Evolutionary conservation across 1,140 invertebrate genomes (phyloP).

Genomic region (Drosophila neocordata): DNA sequence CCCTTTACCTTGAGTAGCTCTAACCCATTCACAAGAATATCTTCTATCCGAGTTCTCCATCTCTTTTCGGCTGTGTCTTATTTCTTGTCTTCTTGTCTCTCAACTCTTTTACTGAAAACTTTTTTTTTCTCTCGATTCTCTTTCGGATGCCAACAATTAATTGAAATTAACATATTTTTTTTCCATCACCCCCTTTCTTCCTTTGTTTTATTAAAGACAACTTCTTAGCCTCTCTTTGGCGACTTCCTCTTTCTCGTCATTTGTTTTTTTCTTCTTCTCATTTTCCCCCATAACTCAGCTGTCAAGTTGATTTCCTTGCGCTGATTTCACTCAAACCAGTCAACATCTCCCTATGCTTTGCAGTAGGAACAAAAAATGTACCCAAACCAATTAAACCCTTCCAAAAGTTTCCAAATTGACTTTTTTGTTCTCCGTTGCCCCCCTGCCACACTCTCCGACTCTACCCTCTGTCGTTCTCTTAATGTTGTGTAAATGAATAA

Average conservation of each 20-base stretch:
- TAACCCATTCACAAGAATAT: conserved; percentile 16
- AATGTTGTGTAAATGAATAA: background rate
- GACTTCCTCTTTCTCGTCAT: background rate
- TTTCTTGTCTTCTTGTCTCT: conserved; percentile 30
- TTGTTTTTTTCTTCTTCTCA: background rate
- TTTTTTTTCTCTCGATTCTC: conserved; percentile 30
- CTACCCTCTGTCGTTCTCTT: background rate
- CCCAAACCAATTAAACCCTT: conserved; percentile 41
- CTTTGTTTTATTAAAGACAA: conserved; percentile 66
- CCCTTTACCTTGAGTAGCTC: background rate
- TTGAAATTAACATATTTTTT: conserved; percentile 79
- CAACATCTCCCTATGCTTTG: conserved; percentile 27
- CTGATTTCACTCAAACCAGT: conserved; percentile 9
- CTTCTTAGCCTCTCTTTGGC: conserved; percentile 30
- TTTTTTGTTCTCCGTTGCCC: conserved; percentile 26
- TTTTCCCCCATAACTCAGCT: conserved; percentile 10
- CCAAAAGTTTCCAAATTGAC: conserved; percentile 52
- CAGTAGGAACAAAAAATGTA: conserved; percentile 13
- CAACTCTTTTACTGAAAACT: background rate
- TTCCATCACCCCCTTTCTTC: background rate
- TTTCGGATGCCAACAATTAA: conserved; percentile 65
- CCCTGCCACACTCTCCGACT: too few relatives aligned
- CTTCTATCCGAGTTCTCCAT: conserved; percentile 1
- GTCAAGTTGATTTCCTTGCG: conserved; percentile 33
- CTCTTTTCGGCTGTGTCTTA: conserved; percentile 13